Base-by-base conservation (phyloP, 2,888 invertebrate species). In the Chydorus sphaericus region DNA sequence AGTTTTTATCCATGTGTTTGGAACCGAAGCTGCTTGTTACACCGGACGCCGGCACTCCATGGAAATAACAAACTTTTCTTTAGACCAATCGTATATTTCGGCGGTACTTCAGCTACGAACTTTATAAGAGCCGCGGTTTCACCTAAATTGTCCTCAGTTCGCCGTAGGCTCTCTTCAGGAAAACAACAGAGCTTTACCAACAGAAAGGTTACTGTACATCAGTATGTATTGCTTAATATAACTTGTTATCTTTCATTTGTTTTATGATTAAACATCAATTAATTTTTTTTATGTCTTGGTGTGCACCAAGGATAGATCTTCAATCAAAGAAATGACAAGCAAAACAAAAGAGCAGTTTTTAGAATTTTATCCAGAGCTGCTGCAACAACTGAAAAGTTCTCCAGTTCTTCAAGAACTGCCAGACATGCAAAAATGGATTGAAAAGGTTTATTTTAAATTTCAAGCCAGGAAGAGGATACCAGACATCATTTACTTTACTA, bases 351-450 rank as follows among this genome's bases (percentile, higher is more conserved):
- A 37, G 8, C 52, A 52, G 37, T 52, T 52, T 36, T 37, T 31
- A 11, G 11, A 31, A 20, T 31, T 36, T 23, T 52, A 36, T 31
- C 52, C 52, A 2, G 36, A 26, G 11, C 23, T 52, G 14, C 23
- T 52, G 8, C 20, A 26, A 23, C 23, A 23, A n/a, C 18, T 52
- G 11, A 36, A 33, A 20, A 36, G 23, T 8, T 31, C 52, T 11
- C 37, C 33, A 31, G 18, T 26, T 8, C 23, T 52, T 11, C 18
- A 18, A 7, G 20, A 52, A 20, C 33, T 52, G 31, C 52, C 55
- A 8, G 31, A 23, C 14, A 55, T 55, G 55, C 23, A 48, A 48
- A 16, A 49, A 14, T 55, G 55, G 55, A 14, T 49, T 16, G 48
- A 36, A 49, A 48, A 55, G 29, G 55, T 55, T 30, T 5, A 16